Evolutionary conservation across 2,113 vertebrate species (phyloP).

Genomic region (Uria aalge): DNA sequence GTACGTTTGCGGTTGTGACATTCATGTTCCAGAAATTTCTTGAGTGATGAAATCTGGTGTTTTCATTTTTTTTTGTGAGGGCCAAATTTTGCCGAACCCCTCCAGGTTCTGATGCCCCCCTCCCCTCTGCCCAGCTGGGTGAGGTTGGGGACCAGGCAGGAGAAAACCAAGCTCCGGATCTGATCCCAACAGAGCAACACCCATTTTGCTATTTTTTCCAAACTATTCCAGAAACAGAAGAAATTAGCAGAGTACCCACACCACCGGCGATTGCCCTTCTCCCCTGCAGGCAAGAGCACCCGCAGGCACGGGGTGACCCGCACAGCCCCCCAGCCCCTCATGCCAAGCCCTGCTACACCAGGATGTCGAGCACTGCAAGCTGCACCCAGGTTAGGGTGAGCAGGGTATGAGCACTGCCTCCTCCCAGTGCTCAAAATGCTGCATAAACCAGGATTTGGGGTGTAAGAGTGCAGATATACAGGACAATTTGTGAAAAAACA

Average conservation of each 20-base stretch:
- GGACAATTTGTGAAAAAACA: background rate
- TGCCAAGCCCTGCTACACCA: background rate
- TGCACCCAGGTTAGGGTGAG: background rate
- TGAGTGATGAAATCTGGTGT: slow-evolving; percentile 11
- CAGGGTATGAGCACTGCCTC: rapidly evolving
- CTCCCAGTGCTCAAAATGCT: background rate
- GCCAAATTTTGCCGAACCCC: background rate
- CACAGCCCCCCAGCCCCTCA: background rate
- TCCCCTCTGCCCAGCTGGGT: background rate
- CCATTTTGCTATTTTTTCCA: background rate
- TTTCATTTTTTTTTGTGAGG: background rate
- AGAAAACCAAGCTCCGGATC: background rate
- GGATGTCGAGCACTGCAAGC: background rate
- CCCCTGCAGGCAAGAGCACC: background rate
- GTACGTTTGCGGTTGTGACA: background rate
- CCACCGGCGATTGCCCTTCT: background rate
- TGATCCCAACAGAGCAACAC: background rate
- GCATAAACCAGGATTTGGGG: background rate
- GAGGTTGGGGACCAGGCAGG: background rate
- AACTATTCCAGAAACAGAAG: background rate
- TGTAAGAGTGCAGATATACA: background rate
- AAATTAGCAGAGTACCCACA: background rate
- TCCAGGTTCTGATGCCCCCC: background rate
- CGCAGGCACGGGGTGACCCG: rapidly evolving
- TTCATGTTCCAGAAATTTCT: slow-evolving; percentile 72